Conservation (phyloP, 2,888 invertebrate species). For the Belgica antarctica region DNA sequence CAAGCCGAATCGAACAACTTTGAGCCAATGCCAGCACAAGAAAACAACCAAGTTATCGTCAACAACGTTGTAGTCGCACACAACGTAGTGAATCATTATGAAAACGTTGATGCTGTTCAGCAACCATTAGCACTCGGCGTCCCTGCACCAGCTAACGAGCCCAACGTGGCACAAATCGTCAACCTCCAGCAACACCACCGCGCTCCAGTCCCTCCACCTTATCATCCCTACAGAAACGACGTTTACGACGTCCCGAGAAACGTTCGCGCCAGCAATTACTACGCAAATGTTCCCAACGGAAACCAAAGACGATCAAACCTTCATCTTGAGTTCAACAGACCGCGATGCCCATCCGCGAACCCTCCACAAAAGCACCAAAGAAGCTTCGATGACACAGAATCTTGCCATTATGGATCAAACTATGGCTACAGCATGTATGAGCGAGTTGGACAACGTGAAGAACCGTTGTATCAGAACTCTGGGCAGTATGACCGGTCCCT, state of each 20-base stretch:
- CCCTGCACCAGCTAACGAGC: constrained; percentile 40
- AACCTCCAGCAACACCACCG: constrained; percentile 45
- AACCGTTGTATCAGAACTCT: constrained; percentile 49
- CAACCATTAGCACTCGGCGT: constrained; percentile 45
- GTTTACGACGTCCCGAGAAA: constrained; percentile 53
- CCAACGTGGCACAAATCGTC: constrained; percentile 36
- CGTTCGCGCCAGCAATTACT: constrained; percentile 47
- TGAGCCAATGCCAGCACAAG: constrained; percentile 56
- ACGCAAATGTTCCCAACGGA: constrained; percentile 28
- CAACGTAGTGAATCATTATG: constrained; percentile 41
- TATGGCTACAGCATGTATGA: constrained; percentile 53
- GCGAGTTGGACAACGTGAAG: constrained; percentile 51
- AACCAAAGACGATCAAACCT: constrained; percentile 50
- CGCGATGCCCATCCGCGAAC: constrained; percentile 45
- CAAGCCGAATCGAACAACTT: constrained; percentile 56
- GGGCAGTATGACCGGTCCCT: constrained; percentile 56
- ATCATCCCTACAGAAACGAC: constrained; percentile 52
- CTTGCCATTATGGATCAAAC: constrained; percentile 52
- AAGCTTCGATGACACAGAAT: constrained; percentile 55
- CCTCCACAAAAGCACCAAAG: constrained; percentile 48
- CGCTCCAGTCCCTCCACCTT: constrained; percentile 30
- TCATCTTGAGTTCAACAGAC: constrained; percentile 51
- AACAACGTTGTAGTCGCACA: constrained; percentile 46
- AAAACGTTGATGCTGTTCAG: constrained; percentile 32
- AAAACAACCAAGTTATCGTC: constrained; percentile 55